These are phyloP conservation scores for Dissostichus mawsoni DNA, from an alignment of 2,113 vertebrate species.

Conservation along the genomic window DNA sequence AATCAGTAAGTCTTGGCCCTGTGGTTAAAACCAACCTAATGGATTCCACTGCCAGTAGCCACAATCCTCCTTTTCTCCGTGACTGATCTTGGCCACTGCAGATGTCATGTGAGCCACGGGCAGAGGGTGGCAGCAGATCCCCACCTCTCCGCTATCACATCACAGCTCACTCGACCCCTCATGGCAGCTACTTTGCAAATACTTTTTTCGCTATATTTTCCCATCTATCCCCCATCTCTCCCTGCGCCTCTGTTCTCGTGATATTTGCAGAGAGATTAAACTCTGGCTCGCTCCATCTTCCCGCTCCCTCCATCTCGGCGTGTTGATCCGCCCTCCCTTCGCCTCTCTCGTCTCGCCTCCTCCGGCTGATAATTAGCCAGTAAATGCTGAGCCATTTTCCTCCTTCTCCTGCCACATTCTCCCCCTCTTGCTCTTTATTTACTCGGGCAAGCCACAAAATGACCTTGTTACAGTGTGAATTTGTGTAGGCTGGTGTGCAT, in stretches of 20 bases:
- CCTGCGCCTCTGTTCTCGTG: conserved; percentile 48
- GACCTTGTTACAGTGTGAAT: conserved; percentile 74
- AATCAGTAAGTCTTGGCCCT: conserved; percentile 43
- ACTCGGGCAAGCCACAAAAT: conserved; percentile 68
- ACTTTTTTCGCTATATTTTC: conserved; percentile 63
- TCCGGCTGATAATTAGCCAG: conserved; percentile 71
- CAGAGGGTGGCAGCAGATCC: conserved; percentile 79
- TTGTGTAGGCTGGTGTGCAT: conserved; percentile 53
- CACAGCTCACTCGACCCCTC: conserved; percentile 53
- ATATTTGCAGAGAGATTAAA: conserved; percentile 71
- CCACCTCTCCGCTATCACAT: conserved; percentile 46
- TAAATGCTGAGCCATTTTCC: conserved; percentile 68
- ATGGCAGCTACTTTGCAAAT: conserved; percentile 74
- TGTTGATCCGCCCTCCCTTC: conserved; percentile 49
- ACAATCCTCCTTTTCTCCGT: conserved; percentile 31
- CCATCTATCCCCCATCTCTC: conserved; percentile 52
- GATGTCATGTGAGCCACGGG: conserved; percentile 54
- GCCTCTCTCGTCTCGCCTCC: conserved; percentile 51
- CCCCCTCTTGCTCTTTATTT: conserved; percentile 66
- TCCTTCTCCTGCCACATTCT: conserved; percentile 64
- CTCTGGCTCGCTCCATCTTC: conserved; percentile 46
- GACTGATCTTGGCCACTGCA: conserved; percentile 69
- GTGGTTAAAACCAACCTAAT: conserved; percentile 59
- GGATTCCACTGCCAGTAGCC: conserved; percentile 49
- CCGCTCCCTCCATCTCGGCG: conserved; percentile 21